Conservation (phyloP, 1,140 invertebrate genomes). For the Drosophila virilis region DNA sequence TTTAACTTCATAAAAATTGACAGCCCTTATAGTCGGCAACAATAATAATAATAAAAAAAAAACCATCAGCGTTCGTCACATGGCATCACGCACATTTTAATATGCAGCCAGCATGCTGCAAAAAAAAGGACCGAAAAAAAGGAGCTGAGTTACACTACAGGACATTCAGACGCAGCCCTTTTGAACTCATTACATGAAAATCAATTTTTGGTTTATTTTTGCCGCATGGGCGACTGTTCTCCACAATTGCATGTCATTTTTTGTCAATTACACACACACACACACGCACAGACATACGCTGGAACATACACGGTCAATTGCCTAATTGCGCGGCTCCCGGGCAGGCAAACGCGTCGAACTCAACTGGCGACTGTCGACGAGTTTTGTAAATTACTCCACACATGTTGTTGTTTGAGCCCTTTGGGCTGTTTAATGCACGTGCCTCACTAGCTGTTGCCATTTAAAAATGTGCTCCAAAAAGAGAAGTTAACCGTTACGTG, state of each 20-base stretch:
- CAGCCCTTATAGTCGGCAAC: constrained; percentile 45
- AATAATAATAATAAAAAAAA: constrained; percentile 29
- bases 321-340: constrained; percentile 66
- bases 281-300: constrained; percentile 7
- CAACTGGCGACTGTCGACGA: constrained; percentile 59
- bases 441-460: constrained; percentile 61
- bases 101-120: constrained; percentile 71
- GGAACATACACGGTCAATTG: constrained; percentile 60
- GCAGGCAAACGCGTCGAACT: constrained; percentile 76
- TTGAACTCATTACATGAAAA: constrained; percentile 78
- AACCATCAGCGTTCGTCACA: constrained; percentile 43
- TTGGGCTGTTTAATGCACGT: constrained; percentile 79
- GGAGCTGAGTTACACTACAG: constrained; percentile 32
- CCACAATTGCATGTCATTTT: constrained; percentile 67
- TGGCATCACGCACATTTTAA: constrained; percentile 77
- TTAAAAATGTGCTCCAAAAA: constrained; percentile 78
- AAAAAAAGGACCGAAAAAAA: constrained; percentile 44
- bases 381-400: constrained; percentile 79
- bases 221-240: constrained; percentile 37
- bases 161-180: constrained; percentile 43
- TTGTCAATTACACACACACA: constrained; percentile 66
- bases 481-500: constrained; percentile 51
- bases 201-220: constrained; percentile 82
- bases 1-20: constrained; percentile 83
- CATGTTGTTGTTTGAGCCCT: constrained; percentile 39